A percentile compares a stretch with the other conserved stretches of the same genome.
These are phyloP conservation scores for Collichthys lucidus DNA, from an alignment of 2,113 vertebrate species.

Conservation along the genomic window DNA sequence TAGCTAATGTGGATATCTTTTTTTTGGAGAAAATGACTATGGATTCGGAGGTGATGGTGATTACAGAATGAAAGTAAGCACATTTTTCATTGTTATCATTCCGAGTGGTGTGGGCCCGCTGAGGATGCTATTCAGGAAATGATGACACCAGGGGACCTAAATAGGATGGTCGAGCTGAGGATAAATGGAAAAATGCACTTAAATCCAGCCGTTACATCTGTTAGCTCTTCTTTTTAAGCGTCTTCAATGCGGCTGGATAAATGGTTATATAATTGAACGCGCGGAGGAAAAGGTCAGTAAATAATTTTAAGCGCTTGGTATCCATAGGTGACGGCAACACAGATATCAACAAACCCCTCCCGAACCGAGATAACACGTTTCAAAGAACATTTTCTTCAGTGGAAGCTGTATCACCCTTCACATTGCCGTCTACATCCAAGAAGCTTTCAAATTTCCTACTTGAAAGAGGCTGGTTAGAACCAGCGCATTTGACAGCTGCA, in stretches of 20 bases:
- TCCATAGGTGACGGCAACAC: constrained; percentile 27
- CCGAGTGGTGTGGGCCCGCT: constrained; percentile 49
- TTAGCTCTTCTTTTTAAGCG: constrained; percentile 42
- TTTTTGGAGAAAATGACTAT: constrained; percentile 82
- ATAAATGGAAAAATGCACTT: constrained; percentile 57
- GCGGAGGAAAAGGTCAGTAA: constrained; percentile 55
- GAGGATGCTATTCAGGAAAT: constrained; percentile 66
- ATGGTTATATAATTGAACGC: constrained; percentile 39
- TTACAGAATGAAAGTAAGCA: constrained; percentile 74
- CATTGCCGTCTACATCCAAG: constrained; percentile 31
- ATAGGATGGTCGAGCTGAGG: constrained; percentile 36
- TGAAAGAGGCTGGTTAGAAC: constrained; percentile 43
- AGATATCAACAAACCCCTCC: constrained; percentile 48
- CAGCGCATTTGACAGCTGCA: constrained; percentile 44
- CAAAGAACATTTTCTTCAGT: constrained; percentile 49
- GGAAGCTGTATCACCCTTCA: constrained; percentile 17
- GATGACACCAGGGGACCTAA: constrained; percentile 57
- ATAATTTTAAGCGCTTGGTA: constrained; percentile 26
- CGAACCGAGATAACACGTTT: constrained; percentile 43
- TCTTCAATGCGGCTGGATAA: constrained; percentile 31
- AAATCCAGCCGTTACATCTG: constrained; percentile 47
- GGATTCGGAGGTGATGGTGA: constrained; percentile 77
- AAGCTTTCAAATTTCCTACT: constrained; percentile 46
- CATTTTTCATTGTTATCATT: constrained; percentile 83
- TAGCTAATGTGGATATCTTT: constrained; percentile 74